Evolutionary conservation across 2,797 vertebrate species (phyloP).

Genomic region (Australoheros facetus): DNA sequence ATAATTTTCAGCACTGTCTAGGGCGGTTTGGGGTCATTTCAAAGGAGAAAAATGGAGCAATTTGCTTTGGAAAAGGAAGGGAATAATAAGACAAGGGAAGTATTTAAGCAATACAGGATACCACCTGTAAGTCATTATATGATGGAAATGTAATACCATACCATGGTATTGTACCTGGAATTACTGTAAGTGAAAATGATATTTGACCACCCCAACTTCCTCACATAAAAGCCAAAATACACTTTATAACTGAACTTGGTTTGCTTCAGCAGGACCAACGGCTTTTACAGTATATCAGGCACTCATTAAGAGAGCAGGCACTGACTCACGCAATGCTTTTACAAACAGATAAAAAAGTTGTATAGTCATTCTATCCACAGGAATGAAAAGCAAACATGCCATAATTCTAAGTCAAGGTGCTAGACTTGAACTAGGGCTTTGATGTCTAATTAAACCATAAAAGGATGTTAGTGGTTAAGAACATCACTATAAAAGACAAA

Average conservation of each 20-base stretch:
- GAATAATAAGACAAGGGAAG: slow-evolving; percentile 16
- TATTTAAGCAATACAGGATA: slow-evolving; percentile 22
- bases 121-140: slow-evolving; percentile 58
- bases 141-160: slow-evolving; percentile 47
- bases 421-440: slow-evolving; percentile 28
- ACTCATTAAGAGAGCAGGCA: slow-evolving; percentile 42
- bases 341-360: slow-evolving; percentile 35
- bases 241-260: slow-evolving; percentile 32
- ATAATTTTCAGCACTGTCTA: slow-evolving; percentile 44
- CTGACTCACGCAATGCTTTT: slow-evolving; percentile 42
- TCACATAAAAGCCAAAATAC: slow-evolving; percentile 43
- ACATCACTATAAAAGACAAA: not conserved
- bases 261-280: slow-evolving; percentile 34
- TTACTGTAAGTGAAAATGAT: slow-evolving; percentile 29
- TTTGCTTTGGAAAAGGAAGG: slow-evolving; percentile 33
- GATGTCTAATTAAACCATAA: slow-evolving; percentile 50
- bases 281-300: slow-evolving; percentile 31
- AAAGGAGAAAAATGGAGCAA: slow-evolving; percentile 11
- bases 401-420: slow-evolving; percentile 28
- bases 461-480: slow-evolving; percentile 28
- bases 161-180: slow-evolving; percentile 33
- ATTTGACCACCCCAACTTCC: slow-evolving; percentile 39
- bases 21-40: slow-evolving; percentile 32
- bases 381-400: slow-evolving; percentile 30
- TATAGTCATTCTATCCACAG: slow-evolving; percentile 15